Evolutionary conservation across 2,797 vertebrate species (phyloP).

Genomic region (Cryptoblepharus egeriae): DNA sequence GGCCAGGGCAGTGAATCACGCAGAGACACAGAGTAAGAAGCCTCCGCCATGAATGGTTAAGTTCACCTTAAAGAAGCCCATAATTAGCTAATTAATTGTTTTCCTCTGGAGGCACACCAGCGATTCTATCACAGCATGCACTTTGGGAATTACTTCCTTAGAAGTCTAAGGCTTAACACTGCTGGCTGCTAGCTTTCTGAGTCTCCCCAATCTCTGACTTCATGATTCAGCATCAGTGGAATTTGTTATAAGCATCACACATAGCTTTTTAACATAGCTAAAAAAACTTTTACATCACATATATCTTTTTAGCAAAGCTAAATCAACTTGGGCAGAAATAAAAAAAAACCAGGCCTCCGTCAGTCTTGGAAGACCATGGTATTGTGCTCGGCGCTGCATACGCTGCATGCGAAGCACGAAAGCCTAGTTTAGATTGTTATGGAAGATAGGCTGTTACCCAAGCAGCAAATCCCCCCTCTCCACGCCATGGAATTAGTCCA

Average conservation of each 20-base stretch:
- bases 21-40: neutral
- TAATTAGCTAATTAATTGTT: conserved; percentile 1
- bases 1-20: neutral
- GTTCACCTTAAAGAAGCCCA: neutral
- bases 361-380: too few species aligned
- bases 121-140: conserved; percentile 9
- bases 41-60: neutral
- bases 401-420: too few species aligned
- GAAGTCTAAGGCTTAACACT: conserved; percentile 24
- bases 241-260: conserved; percentile 20
- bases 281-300: neutral
- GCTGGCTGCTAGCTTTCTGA: neutral
- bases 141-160: neutral
- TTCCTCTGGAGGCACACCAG: neutral
- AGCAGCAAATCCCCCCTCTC: too few species aligned
- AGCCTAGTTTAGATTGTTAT: too few species aligned
- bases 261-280: conserved; percentile 1
- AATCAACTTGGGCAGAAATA: neutral
- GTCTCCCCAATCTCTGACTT: neutral
- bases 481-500: too few species aligned
- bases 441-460: too few species aligned
- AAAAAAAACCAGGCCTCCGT: too few species aligned
- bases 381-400: too few species aligned
- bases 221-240: conserved; percentile 31
- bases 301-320: neutral